Evolutionary conservation across 2,797 vertebrate species (phyloP).

Genomic region (Chloroceryle inda): DNA sequence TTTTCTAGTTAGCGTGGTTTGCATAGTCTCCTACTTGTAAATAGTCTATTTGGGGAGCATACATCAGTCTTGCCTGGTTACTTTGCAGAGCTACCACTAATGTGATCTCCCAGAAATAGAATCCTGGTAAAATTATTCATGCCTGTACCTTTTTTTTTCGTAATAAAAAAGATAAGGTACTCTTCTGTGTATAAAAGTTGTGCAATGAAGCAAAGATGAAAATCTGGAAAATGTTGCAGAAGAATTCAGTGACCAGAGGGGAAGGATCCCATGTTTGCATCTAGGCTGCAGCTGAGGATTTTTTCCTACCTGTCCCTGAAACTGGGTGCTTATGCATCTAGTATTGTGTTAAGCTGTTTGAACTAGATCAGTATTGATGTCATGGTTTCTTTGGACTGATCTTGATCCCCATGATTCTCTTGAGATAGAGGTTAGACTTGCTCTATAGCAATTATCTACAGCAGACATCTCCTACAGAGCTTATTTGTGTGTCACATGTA

Average conservation of each 20-base stretch:
- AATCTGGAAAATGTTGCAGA: not conserved
- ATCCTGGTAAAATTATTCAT: not conserved
- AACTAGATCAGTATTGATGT: not conserved
- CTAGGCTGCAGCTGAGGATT: not conserved
- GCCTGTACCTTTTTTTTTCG: not conserved
- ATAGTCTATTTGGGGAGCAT: constrained; percentile 50
- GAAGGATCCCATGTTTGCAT: not conserved
- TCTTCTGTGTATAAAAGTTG: not conserved
- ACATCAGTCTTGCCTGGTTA: constrained; percentile 22
- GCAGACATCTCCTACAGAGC: not conserved
- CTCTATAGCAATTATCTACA: not conserved
- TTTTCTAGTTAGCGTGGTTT: constrained; percentile 39
- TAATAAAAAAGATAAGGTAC: not conserved
- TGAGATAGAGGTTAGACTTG: not conserved
- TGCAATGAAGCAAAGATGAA: fast-evolving
- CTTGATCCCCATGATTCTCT: not conserved
- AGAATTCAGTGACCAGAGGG: not conserved
- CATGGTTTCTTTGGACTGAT: not conserved
- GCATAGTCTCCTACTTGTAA: constrained; percentile 65
- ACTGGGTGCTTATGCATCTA: not conserved
- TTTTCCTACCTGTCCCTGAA: not conserved
- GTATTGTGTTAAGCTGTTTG: not conserved
- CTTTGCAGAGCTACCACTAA: not conserved
- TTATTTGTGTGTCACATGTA: not conserved
- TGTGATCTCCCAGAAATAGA: not conserved